Evolutionary conservation across 2,888 invertebrate genomes (phyloP).

Genomic region (Molorchus minor): DNA sequence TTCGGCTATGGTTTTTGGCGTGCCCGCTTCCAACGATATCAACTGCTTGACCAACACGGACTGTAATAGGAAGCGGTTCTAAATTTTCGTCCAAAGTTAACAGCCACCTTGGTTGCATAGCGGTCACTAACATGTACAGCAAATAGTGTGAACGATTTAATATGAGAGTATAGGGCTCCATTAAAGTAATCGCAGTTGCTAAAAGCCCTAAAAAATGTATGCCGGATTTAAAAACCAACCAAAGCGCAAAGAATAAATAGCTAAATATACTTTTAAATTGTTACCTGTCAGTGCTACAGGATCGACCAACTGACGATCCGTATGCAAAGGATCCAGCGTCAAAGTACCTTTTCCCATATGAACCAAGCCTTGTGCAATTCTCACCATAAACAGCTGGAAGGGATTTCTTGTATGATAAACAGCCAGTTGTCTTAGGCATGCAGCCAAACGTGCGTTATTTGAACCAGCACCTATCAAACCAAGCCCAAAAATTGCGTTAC

Average conservation of each 20-base stretch:
- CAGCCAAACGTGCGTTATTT: constrained; percentile 90
- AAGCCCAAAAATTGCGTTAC: constrained; percentile 98
- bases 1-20: constrained; percentile 98
- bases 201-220: constrained; percentile 50
- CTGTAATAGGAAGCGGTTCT: constrained; percentile 89
- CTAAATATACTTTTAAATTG: too few relatives aligned
- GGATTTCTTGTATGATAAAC: constrained; percentile 97
- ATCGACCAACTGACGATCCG: constrained; percentile 91
- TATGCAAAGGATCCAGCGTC: constrained; percentile 94
- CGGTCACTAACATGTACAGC: constrained; percentile 90
- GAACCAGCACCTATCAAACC: constrained; percentile 61
- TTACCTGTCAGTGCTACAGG: constrained; percentile 92
- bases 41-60: constrained; percentile 93
- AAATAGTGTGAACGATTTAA: constrained; percentile 94
- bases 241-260: not conserved
- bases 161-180: constrained; percentile 65
- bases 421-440: constrained; percentile 95
- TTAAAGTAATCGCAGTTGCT: constrained; percentile 52
- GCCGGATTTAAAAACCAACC: not conserved
- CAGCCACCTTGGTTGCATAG: constrained; percentile 98
- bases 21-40: constrained; percentile 99
- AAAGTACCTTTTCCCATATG: constrained; percentile 99
- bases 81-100: constrained; percentile 95
- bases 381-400: constrained; percentile 95
- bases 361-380: constrained; percentile 94